These are phyloP conservation scores for Anthonomus grandis DNA, from an alignment of 1,140 invertebrate species.

Conservation along the genomic window DNA sequence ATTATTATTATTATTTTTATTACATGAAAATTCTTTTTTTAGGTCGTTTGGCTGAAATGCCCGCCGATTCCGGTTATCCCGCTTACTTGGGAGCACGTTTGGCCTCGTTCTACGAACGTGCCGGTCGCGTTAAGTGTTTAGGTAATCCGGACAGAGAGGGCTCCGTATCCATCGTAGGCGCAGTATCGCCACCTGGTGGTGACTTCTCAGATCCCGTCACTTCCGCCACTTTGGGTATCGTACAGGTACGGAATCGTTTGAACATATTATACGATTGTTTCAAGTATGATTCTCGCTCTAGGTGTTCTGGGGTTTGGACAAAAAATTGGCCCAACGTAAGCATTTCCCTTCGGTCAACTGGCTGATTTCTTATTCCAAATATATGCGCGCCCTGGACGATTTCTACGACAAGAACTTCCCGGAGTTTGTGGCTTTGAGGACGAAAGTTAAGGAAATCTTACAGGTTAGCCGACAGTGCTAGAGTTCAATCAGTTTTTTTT, in stretches of 20 bases:
- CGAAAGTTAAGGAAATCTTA: constrained; percentile 93
- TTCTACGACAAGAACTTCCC: constrained; percentile 99
- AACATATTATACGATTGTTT: background rate
- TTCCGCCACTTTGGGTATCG: constrained; percentile 79
- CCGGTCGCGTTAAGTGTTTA: constrained; percentile 95
- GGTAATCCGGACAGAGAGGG: constrained; percentile 98
- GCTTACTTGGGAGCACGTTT: constrained; percentile 97
- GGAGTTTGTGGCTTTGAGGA: constrained; percentile 96
- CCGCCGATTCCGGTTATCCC: constrained; percentile 98
- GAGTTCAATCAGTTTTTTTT: constrained; percentile 1
- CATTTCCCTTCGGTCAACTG: constrained; percentile 99
- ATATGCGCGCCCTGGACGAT: constrained; percentile 95
- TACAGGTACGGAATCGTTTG: constrained; percentile 14
- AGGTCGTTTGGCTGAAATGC: constrained; percentile 99
- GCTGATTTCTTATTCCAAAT: constrained; percentile 99
- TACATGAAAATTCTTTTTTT: too few species aligned
- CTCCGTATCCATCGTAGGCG: constrained; percentile 98
- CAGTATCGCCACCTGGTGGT: constrained; percentile 98
- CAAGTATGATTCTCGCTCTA: constrained; percentile 58
- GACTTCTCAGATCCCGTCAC: constrained; percentile 99
- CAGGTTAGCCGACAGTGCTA: constrained; percentile 54
- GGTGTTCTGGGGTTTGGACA: constrained; percentile 99
- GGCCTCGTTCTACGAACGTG: constrained; percentile 99
- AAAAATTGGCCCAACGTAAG: constrained; percentile 98
- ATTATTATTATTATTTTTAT: constrained; percentile 3